Evolutionary conservation across 2,113 vertebrate species (phyloP).

Genomic region (Spermophilus dauricus): DNA sequence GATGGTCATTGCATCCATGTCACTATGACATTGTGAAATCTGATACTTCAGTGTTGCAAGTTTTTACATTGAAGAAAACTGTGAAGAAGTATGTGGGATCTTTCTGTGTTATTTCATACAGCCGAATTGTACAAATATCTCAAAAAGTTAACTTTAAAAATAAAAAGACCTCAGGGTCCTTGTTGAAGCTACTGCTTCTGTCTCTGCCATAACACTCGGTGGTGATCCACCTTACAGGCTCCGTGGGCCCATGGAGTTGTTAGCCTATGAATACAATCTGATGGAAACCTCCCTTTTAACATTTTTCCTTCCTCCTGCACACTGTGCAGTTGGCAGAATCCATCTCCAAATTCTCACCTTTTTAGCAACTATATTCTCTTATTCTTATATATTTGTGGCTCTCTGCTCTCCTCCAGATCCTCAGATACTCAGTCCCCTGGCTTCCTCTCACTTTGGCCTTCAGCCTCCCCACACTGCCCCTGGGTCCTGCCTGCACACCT

Average conservation of each 20-base stretch:
- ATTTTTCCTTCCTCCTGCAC: neutral
- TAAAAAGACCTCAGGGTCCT: neutral
- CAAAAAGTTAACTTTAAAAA: neutral
- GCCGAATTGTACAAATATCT: neutral
- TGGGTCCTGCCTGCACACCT: fast-evolving
- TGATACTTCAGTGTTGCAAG: no score
- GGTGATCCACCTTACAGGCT: neutral
- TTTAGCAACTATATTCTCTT: neutral
- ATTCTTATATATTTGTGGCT: neutral
- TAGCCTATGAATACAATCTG: neutral
- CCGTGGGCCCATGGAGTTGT: neutral
- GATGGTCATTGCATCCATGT: fast-evolving
- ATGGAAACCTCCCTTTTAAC: fast-evolving
- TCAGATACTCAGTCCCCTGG: neutral
- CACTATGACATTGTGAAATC: neutral
- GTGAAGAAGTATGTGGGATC: neutral
- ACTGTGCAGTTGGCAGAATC: neutral
- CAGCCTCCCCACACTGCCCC: neutral
- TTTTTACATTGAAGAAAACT: neutral
- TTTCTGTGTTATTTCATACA: neutral
- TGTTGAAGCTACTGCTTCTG: neutral
- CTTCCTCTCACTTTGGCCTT: neutral
- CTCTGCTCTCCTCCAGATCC: neutral
- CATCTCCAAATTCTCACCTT: neutral
- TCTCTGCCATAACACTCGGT: fast-evolving